A percentile compares a stretch with the other conserved stretches of the same genome.
Evolutionary conservation across 2,113 vertebrate genomes (phyloP).

Genomic region (Pteropus alecto): DNA sequence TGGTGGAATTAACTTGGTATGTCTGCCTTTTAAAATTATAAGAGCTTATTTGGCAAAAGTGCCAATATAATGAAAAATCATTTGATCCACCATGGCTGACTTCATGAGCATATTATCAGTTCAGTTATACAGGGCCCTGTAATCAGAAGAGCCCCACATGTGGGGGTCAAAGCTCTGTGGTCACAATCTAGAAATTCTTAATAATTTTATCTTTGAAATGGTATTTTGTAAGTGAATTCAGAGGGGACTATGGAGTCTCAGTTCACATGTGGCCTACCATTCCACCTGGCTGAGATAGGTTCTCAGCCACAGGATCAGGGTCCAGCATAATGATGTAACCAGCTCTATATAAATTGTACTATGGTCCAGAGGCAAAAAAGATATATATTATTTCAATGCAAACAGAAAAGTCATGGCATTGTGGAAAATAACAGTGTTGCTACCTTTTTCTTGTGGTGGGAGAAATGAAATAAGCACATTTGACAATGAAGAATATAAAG

Average conservation of each 20-base stretch:
- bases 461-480: constrained; percentile 16
- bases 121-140: not conserved
- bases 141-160: not conserved
- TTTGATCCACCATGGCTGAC: not conserved
- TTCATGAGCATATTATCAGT: not conserved
- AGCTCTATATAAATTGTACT: not conserved
- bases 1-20: not conserved
- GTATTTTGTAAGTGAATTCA: not conserved
- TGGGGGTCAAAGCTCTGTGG: not conserved
- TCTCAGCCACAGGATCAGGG: not conserved
- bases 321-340: not conserved
- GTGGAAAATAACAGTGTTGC: not conserved
- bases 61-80: not conserved
- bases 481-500: not conserved
- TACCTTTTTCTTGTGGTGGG: not conserved
- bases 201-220: not conserved
- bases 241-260: not conserved
- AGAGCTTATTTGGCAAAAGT: not conserved
- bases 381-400: not conserved
- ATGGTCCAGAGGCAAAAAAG: not conserved
- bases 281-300: not conserved
- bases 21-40: not conserved
- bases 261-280: not conserved
- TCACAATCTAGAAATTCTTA: not conserved
- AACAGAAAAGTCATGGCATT: not conserved